Conservation (phyloP, 2,888 invertebrate genomes). For the Schizotus pectinicornis region DNA sequence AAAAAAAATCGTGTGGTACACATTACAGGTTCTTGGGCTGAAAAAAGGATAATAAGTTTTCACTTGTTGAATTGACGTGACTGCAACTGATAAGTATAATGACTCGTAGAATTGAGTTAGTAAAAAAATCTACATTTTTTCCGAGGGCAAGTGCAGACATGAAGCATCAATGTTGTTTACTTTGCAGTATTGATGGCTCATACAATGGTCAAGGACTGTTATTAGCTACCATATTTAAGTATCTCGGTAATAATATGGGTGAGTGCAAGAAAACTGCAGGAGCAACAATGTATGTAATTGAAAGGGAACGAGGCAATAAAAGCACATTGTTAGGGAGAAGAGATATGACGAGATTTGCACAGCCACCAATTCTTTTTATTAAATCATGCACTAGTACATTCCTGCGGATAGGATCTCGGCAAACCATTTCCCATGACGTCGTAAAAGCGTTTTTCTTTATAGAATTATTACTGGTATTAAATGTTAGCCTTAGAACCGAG, state of each 20-base stretch:
- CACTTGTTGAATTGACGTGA: constrained; percentile 37
- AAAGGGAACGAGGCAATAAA: constrained; percentile 22
- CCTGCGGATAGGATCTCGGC: no score
- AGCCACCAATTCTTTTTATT: no score
- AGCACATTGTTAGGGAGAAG: background rate
- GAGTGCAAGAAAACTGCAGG: constrained; percentile 12
- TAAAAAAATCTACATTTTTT: constrained; percentile 8
- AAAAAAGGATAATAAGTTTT: constrained; percentile 35
- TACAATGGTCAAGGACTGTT: constrained; percentile 27
- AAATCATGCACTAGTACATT: no score
- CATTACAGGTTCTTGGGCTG: constrained; percentile 29
- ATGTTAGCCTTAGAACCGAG: no score
- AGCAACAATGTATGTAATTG: constrained; percentile 10
- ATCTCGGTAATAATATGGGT: constrained; percentile 20
- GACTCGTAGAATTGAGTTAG: constrained; percentile 30
- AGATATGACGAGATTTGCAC: no score
- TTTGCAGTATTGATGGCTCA: constrained; percentile 10
- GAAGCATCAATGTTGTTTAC: constrained; percentile 20
- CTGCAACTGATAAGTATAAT: constrained; percentile 38
- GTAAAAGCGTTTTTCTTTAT: no score
- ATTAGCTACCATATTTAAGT: constrained; percentile 32
- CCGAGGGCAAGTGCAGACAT: constrained; percentile 1
- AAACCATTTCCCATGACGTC: no score
- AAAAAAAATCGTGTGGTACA: constrained; percentile 26
- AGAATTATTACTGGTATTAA: no score